Percentiles rank a stretch among this genome's conserved stretches.
Evolutionary conservation across 2,113 vertebrate species (phyloP).

Genomic region (Scolopax mira): DNA sequence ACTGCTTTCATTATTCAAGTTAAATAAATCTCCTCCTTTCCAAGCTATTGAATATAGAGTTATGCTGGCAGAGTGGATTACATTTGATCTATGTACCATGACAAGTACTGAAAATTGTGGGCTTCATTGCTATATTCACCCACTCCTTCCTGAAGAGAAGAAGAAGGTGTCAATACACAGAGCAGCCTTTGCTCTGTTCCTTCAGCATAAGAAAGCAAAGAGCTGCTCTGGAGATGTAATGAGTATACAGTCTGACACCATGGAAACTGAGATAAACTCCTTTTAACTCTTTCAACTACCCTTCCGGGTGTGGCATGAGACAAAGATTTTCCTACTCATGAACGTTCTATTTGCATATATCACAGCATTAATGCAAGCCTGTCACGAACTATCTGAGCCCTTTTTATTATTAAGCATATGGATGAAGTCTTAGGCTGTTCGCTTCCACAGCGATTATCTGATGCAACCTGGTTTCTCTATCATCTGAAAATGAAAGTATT

Average conservation of each 20-base stretch:
- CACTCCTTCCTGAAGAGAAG: slow-evolving; percentile 62
- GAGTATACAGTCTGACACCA: slow-evolving; percentile 62
- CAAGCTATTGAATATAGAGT: slow-evolving; percentile 48
- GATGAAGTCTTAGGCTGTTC: not conserved
- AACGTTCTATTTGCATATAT: slow-evolving; percentile 23
- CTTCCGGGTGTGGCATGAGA: slow-evolving; percentile 2
- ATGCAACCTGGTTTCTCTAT: slow-evolving; percentile 1
- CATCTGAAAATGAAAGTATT: not conserved
- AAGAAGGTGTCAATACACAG: slow-evolving; percentile 62
- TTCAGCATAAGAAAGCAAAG: slow-evolving; percentile 34
- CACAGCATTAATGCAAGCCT: not conserved
- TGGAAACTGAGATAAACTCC: slow-evolving; percentile 54
- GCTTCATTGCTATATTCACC: slow-evolving; percentile 63
- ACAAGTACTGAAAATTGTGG: slow-evolving; percentile 68
- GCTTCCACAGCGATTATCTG: not conserved
- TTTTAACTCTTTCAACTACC: slow-evolving; percentile 40
- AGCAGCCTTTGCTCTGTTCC: slow-evolving; percentile 66
- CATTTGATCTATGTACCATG: slow-evolving; percentile 65
- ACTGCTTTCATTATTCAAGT: slow-evolving; percentile 52
- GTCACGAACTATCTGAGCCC: not conserved
- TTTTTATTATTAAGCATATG: not conserved
- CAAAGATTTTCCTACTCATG: slow-evolving; percentile 18
- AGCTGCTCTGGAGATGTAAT: slow-evolving; percentile 35
- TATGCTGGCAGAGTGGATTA: slow-evolving; percentile 56
- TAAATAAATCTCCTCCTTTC: slow-evolving; percentile 65